A percentile compares a stretch with the other conserved stretches of the same genome.
These are phyloP conservation scores for Cotesia typhae DNA, from an alignment of 1,140 invertebrate species.

Conservation along the genomic window DNA sequence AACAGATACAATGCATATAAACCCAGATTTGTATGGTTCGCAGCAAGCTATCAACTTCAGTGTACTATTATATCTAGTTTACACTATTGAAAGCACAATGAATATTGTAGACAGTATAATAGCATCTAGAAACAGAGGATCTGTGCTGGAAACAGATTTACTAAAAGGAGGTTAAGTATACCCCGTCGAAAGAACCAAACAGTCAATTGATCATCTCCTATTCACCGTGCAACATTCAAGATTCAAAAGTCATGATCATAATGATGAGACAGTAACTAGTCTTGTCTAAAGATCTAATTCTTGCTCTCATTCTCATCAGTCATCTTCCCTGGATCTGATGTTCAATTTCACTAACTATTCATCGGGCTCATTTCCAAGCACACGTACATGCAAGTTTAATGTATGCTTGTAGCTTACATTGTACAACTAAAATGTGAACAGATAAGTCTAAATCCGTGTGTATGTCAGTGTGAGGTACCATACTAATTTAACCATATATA, in stretches of 20 bases:
- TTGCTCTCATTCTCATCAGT: neutral
- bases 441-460: too few species aligned
- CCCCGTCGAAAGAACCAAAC: constrained; percentile 14
- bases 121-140: neutral
- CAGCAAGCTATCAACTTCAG: too few species aligned
- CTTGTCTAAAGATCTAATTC: constrained; percentile 7
- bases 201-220: constrained; percentile 13
- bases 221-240: neutral
- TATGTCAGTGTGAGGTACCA: neutral
- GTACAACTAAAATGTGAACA: too few species aligned
- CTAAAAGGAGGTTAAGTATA: constrained; percentile 27
- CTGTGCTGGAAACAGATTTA: neutral
- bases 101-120: constrained; percentile 4
- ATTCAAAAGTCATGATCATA: too few species aligned
- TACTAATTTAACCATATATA: neutral
- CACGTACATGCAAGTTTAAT: neutral
- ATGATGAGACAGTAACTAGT: constrained; percentile 11
- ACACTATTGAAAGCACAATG: neutral
- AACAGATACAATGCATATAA: too few species aligned
- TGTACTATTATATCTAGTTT: too few species aligned
- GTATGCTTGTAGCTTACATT: neutral
- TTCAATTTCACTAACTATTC: too few species aligned
- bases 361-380: neutral
- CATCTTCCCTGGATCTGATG: neutral
- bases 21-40: too few species aligned